phyloP scores from a whole-genome alignment of 2,113 vertebrate genomes.

The Hucho hucho region DNA sequence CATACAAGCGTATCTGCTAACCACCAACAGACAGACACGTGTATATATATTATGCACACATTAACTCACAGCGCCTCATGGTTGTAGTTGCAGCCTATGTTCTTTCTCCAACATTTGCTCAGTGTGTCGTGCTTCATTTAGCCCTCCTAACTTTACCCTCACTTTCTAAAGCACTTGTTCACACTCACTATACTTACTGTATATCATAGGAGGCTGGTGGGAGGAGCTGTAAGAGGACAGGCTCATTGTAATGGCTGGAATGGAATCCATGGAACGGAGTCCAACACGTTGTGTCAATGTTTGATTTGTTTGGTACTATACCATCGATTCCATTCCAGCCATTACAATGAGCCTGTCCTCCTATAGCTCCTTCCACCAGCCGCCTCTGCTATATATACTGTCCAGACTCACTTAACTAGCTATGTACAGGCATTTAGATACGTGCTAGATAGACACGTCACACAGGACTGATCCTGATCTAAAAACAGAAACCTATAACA shows the following conservation, averaged over 20 bases:
- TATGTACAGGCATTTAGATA: constrained; percentile 30
- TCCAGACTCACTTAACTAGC: constrained; percentile 19
- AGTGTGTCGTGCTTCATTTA: constrained; percentile 50
- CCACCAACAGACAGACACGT: constrained; percentile 46
- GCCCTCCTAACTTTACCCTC: constrained; percentile 45
- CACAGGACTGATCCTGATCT: constrained; percentile 2
- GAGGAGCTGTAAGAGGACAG: too few relatives aligned
- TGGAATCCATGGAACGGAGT: too few relatives aligned
- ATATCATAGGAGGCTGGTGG: not conserved
- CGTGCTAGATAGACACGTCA: constrained; percentile 11
- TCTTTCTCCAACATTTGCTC: constrained; percentile 44
- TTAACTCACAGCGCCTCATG: constrained; percentile 43
- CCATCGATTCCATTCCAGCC: too few relatives aligned
- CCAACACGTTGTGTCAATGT: too few relatives aligned
- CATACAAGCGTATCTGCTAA: constrained; percentile 98
- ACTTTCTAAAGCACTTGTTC: constrained; percentile 48
- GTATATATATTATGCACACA: constrained; percentile 38
- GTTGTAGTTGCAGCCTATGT: constrained; percentile 46
- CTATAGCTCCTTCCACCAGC: too few relatives aligned
- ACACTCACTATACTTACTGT: constrained; percentile 52
- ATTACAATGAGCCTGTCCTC: too few relatives aligned
- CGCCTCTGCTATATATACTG: constrained; percentile 29
- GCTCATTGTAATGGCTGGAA: too few relatives aligned
- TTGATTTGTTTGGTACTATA: too few relatives aligned
- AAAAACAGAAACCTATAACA: constrained; percentile 13